Base-by-base conservation (phyloP, 2,797 vertebrate species). In the Urocyon cinereoargenteus region DNA sequence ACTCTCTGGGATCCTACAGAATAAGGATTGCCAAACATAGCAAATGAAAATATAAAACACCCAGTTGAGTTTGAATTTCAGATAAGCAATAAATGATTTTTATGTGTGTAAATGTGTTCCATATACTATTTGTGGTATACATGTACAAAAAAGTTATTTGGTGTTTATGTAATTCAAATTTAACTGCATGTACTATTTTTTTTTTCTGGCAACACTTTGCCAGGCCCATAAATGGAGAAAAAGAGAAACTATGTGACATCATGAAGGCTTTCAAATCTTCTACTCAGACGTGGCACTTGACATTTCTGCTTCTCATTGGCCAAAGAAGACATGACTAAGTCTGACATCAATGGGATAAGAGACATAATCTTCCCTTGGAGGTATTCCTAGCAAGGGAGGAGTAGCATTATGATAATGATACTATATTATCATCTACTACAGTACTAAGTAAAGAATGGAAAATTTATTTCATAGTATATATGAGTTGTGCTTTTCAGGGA, bases 41-140 rank as follows among this genome's bases (percentile, higher is more conserved):
- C 26, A 84, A 45, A 75, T 93, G 66, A 91, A 64, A 93, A 94
- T 81, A 51, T 16, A 83, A 86, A 88, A 77, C 18, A 53, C 34
- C 26, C 31, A 68, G 21, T 81, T 88, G 57, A 93, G 34, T 73
- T 86, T 64, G 28, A 88, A 95, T 75, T 82, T 89, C 13, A 91
- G 15, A 49, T 75, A 88, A 88, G 28, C 11, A 66, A 45, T 0
- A 64, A 21, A 82, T 68, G 7, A 31, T 22, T 70, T 45, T 66
- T 64, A 73, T 45, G 31, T 83, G 24, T n/a, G 2, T 51, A 90
- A 57, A 1, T 81, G 40, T 77, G 36, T 34, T 9, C 26, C 21
- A 77, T 77, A 66, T 21, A 88, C 70, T 88, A 81, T 68, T 70
- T 75, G 72, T 15, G 6, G 90, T 26, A 79, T 64, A 49, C n/a